Base-by-base conservation (phyloP, 2,113 vertebrate species). In the Craseonycteris thonglongyai region DNA sequence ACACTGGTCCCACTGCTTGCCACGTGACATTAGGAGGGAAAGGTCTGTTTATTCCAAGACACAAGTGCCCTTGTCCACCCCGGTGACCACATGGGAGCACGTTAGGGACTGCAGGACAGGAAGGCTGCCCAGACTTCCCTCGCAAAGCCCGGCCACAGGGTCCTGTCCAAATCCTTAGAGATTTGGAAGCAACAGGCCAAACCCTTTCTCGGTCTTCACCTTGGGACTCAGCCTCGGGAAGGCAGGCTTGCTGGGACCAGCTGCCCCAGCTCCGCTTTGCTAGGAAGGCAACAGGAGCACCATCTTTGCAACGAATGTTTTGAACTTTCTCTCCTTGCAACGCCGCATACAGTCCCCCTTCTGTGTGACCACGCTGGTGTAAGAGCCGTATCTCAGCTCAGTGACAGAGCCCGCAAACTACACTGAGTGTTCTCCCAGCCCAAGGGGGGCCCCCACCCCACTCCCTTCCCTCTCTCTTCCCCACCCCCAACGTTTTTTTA, bases 401-500 rank as follows among this genome's bases (percentile, higher is more conserved):
- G 13, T 24, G 71, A 66, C 88, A 65, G 58, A 40, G 21, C 11
- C 28, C 93, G 96, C 72, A 88, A 96, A 71, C 87, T 75, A 45
- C 81, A 76, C 90, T 74, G 76, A 71, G 94, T 83, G 89, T 96
- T 95, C 89, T 93, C 95, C 96, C 47, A 69, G 82, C 91, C 59
- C 1, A 5, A 16, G 82, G 72, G 28, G 45, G 3, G 1, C 15
- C 13, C 54, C 38, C 18, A 3, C 71, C 61, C 42, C 21, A 12
- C 7, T 33, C 28, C 49, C 24, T 56, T 68, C 82, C 81, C 78
- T 13, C 13, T 28, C 75, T 74, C 66, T 88, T 51, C 90, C 54
- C 97, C 79, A 81, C 92, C 71, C 94, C 80, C 85, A 45, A 22
- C 83, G 87, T 95, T 83, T 96, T 95, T 96, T 96, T 95, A 97